These are phyloP conservation scores for Neogale vison DNA, from an alignment of 2,113 vertebrate species.

Conservation along the genomic window DNA sequence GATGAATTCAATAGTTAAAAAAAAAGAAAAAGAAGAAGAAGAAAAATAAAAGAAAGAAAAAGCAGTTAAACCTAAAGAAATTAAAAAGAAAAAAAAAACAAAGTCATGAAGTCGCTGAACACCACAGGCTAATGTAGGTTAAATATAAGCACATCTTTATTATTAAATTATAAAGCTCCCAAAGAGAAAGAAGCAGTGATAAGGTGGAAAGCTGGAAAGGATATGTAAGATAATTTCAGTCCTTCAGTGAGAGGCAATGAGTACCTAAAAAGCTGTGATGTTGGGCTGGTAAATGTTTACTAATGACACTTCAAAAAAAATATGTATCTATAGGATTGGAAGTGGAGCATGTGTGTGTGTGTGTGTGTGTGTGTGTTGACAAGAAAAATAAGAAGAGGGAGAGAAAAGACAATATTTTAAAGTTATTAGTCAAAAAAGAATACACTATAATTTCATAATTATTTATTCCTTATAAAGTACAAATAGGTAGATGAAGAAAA, in stretches of 20 bases:
- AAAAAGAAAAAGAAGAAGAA: neutral
- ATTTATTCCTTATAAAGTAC: neutral
- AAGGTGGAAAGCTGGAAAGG: neutral
- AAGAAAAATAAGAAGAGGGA: neutral
- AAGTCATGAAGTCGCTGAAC: neutral
- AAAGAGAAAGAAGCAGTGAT: neutral
- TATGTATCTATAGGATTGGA: neutral
- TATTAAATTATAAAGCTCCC: neutral
- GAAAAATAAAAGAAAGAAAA: neutral
- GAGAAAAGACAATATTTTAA: neutral
- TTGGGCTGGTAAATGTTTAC: neutral
- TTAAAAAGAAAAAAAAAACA: too few species aligned
- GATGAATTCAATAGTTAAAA: neutral
- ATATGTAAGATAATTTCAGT: neutral
- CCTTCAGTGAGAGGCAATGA: neutral
- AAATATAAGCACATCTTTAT: neutral
- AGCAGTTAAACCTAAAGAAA: neutral
- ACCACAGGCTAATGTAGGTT: neutral
- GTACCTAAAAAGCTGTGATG: neutral
- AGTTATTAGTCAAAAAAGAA: neutral
- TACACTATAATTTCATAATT: neutral
- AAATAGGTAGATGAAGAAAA: neutral
- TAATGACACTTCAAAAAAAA: neutral
- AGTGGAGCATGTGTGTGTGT: neutral
- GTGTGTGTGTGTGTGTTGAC: neutral